These are phyloP conservation scores for Pangasius djambal DNA, from an alignment of 2,797 vertebrate genomes.

Conservation along the genomic window DNA sequence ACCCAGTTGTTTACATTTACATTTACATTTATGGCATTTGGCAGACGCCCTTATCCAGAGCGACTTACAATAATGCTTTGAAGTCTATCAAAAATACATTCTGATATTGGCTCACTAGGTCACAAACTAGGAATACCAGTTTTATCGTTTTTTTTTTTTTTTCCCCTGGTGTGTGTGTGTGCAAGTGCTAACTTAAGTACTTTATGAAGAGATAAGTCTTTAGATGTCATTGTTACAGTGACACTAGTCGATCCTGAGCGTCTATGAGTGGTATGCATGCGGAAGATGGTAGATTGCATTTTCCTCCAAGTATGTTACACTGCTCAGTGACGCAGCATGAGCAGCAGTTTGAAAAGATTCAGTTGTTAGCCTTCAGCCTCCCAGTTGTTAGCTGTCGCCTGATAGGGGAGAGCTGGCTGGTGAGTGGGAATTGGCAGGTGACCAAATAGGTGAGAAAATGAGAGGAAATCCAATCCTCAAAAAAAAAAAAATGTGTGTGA, in stretches of 20 bases:
- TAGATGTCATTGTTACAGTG: too few species aligned
- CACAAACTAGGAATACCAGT: too few species aligned
- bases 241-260: not conserved
- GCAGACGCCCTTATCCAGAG: too few species aligned
- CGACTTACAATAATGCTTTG: too few species aligned
- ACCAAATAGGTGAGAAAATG: constrained; percentile 4
- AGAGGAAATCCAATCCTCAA: not conserved
- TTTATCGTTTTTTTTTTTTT: too few species aligned
- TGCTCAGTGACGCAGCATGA: not conserved
- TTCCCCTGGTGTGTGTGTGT: too few species aligned
- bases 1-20: not conserved
- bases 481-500: not conserved
- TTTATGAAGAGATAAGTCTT: too few species aligned
- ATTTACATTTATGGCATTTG: too few species aligned
- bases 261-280: not conserved
- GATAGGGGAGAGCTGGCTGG: not conserved
- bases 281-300: not conserved
- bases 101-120: too few species aligned
- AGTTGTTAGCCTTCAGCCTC: not conserved
- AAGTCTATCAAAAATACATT: too few species aligned
- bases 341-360: not conserved
- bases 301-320: not conserved
- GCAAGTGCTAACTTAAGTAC: too few species aligned
- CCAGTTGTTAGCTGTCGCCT: not conserved
- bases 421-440: constrained; percentile 11